Conservation (phyloP, 1,140 invertebrate genomes). For the Euschistus heros region DNA sequence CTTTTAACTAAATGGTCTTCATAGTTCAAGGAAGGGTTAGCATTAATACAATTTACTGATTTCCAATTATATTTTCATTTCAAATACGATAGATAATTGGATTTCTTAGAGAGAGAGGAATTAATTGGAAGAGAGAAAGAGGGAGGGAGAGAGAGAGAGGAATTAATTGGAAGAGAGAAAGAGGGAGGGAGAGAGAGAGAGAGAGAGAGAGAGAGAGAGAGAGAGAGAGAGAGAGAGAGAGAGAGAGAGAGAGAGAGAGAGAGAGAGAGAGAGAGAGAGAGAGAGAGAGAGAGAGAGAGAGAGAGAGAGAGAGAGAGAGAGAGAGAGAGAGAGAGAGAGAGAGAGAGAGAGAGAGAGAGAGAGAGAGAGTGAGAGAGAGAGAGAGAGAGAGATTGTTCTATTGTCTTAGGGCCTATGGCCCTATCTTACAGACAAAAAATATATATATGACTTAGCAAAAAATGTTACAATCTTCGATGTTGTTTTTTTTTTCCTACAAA, state of each 20-base stretch:
- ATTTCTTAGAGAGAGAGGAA: too few species aligned
- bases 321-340: constrained; percentile 19
- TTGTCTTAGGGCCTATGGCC: too few species aligned
- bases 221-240: constrained; percentile 19
- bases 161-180: constrained; percentile 8
- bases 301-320: constrained; percentile 19
- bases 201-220: constrained; percentile 19
- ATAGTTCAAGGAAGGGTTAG: too few species aligned
- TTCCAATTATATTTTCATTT: too few species aligned
- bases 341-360: constrained; percentile 19
- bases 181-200: constrained; percentile 18
- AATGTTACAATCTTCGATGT: constrained; percentile 30
- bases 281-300: constrained; percentile 19
- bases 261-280: constrained; percentile 19
- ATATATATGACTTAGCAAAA: too few species aligned
- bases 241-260: constrained; percentile 19
- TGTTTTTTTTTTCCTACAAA: too few species aligned
- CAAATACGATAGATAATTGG: too few species aligned
- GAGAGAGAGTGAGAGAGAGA: constrained; percentile 19
- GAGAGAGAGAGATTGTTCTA: too few species aligned
- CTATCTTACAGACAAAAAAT: too few species aligned
- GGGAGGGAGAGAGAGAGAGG: constrained; percentile 15
- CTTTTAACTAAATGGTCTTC: too few species aligned
- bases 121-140: constrained; percentile 24
- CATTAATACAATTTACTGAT: too few species aligned